Base-by-base conservation (phyloP, 2,888 invertebrate species). In the Salpingus planirostris region DNA sequence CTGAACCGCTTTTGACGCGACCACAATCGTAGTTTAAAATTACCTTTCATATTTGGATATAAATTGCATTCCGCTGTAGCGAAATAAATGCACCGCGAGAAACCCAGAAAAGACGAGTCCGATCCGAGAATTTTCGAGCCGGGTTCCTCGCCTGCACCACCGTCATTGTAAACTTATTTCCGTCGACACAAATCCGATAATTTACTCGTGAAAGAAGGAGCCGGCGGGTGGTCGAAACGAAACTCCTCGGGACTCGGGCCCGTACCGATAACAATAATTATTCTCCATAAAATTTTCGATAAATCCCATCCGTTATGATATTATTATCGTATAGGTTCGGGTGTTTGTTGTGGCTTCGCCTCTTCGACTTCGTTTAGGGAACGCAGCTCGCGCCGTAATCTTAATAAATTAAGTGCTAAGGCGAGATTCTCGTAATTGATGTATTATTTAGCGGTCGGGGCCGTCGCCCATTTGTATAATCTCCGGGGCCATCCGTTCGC, bases 1-100 rank as follows among this genome's bases (percentile, higher is more conserved):
- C 38, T 38, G 47, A 50, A 46, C 41, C 44, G 51, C 43, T 52
- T 52, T 49, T 57, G 59, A 57, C 54, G 51, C 48, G 52, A 50
- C 50, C 52, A 57, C 57, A 57, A 56, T 55, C 52, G 51, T 46
- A 50, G 47, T 50, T 55, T 52, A 53, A 55, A 57, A 57, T 59
- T 57, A 53, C 57, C 55, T 55, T 55, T 57, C 56, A 55, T 55
- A 57, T 57, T 52, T 49, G 46, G 50, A 54, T 54, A 54, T 53
- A 53, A 54, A 57, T 55, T 54, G 50, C 45, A 50, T 46, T 47
- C 43, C 43, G 32, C 36, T 21, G 33, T n/a, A 38, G 36, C 38
- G 38, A 43, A 11, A 10, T 23, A 23, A 11, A 22, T 10, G 21
- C 3, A 29, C 12, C 8, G 12, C 21, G 24, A n/a, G n/a, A n/a